Evolutionary conservation across 2,797 vertebrate species (phyloP), one percentile per base, ranked within the genome.

Genomic region (Acanthornis magna): DNA sequence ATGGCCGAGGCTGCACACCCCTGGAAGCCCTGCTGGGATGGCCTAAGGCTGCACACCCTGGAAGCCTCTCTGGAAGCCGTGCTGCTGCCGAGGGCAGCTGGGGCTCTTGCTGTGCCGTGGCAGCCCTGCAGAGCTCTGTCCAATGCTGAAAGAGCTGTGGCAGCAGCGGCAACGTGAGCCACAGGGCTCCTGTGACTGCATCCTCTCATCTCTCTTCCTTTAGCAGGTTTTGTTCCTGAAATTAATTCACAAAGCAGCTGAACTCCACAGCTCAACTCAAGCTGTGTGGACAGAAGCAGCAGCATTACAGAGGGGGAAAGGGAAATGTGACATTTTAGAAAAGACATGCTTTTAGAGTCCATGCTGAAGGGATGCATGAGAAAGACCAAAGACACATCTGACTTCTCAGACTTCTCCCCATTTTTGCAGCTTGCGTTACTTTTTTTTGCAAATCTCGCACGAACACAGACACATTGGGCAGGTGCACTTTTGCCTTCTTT

Each of bases 161-260:
- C 4, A 12, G 79, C 3, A 5, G 82, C 0, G 0, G 55, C 0
- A 0, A 55, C 2, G 21, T 0, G 16, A 90, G 42, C n/a, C 4
- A 8, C 20, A 3, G 40, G 58, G 58, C 36, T 85, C 57, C 67
- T 61, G 53, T 0, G 2, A 19, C 51, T 18, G 11, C 51, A 26
- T 12, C 48, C 18, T 16, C 65, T 60, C 2, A 0, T 8, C 54
- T 30, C 58, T 40, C 53, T 38, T 63, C 62, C 70, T 77, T 66
- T 19, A 45, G 26, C 36, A 36, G 32, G 22, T 53, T 84, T 68
- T 75, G 22, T 38, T 16, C 36, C 45, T 30, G 7, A 13, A 27
- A 60, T 16, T 87, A 74, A 63, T n/a, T 58, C 58, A 55, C 1
- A 2, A 81, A 70, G 47, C 51, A 76, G 36, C 4, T 36, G 43